Evolutionary conservation across 1,140 invertebrate species (phyloP).

Genomic region (Pseudomyrmex pallidus): DNA sequence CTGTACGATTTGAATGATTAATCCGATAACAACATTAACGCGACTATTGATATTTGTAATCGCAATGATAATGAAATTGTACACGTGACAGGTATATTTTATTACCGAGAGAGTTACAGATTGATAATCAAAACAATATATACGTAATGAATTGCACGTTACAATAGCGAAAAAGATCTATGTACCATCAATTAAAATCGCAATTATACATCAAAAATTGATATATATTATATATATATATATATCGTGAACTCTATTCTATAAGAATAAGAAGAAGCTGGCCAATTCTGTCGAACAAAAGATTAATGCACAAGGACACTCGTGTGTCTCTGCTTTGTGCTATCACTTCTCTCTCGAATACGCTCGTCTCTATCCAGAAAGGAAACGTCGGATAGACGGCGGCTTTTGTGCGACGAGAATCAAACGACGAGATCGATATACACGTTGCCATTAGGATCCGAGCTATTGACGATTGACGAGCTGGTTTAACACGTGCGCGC

Average conservation of each 20-base stretch:
- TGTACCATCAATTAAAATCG: not conserved
- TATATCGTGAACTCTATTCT: not conserved
- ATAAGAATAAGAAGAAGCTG: not conserved
- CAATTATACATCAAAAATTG: not conserved
- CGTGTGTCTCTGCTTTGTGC: constrained; percentile 30
- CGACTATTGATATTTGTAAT: not conserved
- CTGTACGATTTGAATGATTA: not conserved
- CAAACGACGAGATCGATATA: constrained; percentile 39
- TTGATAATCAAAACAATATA: not conserved
- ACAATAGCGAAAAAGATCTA: no score
- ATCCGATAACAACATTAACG: not conserved
- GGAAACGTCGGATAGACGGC: constrained; percentile 26
- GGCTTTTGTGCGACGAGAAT: constrained; percentile 38
- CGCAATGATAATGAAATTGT: not conserved
- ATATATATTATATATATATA: not conserved
- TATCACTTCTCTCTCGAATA: not conserved
- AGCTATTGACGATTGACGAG: not conserved
- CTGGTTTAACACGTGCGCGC: not conserved
- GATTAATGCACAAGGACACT: constrained; percentile 45
- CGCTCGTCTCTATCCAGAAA: not conserved
- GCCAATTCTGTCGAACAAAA: constrained; percentile 24
- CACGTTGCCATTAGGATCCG: not conserved
- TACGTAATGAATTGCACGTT: not conserved
- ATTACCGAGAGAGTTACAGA: not conserved
- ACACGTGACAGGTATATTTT: not conserved